Conservation (phyloP, 2,797 vertebrate species). For the Chromis chromis region DNA sequence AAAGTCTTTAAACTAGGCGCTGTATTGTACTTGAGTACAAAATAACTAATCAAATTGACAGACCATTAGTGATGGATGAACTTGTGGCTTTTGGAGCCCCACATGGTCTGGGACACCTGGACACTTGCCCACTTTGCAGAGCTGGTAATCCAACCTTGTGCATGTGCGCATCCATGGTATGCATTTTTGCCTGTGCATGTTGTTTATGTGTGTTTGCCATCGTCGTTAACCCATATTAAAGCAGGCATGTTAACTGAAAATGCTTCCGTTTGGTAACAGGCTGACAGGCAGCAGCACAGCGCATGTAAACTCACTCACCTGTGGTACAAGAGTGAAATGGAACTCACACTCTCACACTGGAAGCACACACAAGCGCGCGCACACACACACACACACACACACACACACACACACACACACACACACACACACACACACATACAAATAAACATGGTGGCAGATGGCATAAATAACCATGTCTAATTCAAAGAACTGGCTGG, state of each 20-base stretch:
- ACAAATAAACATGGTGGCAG: slow-evolving; percentile 32
- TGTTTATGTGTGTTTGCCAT: slow-evolving; percentile 48
- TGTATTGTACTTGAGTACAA: no score
- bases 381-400: background rate
- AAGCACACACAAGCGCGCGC: background rate
- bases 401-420: background rate
- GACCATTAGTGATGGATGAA: no score
- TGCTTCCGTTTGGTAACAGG: slow-evolving; percentile 5
- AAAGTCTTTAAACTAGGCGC: no score
- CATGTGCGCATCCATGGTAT: slow-evolving; percentile 4
- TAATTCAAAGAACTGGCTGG: slow-evolving; percentile 45
- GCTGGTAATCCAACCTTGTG: background rate
- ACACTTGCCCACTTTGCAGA: no score
- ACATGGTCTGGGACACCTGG: no score
- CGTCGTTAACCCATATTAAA: slow-evolving; percentile 44
- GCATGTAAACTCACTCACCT: slow-evolving; percentile 35
- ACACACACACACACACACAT: slow-evolving; percentile 10
- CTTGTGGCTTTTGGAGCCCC: no score
- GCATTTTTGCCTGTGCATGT: slow-evolving; percentile 18
- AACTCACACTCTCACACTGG: background rate
- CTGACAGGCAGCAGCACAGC: slow-evolving; percentile 1
- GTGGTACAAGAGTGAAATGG: slow-evolving; percentile 3
- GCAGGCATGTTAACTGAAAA: slow-evolving; percentile 41
- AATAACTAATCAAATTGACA: no score
- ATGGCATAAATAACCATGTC: slow-evolving; percentile 52